Evolutionary conservation across 2,888 invertebrate genomes (phyloP), one percentile per base, ranked within the genome.

Genomic region (Listrodromus nycthemerus): DNA sequence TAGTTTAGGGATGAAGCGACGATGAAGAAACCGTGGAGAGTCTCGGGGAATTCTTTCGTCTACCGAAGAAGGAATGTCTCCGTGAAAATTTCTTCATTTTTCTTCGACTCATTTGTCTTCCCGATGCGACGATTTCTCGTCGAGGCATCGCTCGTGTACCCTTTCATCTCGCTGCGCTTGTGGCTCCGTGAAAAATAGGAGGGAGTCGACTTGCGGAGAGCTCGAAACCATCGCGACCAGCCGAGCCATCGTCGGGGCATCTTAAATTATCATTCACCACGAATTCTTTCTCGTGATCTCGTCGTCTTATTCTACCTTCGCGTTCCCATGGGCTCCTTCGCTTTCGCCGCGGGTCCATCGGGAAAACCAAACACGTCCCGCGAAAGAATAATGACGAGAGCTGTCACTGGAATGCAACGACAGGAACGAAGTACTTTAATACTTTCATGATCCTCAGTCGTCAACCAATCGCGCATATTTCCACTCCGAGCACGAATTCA

Each of bases 361-460:
- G 45, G 50, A 16, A 83, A 83, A 73, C 80, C 73, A 80, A 76
- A 80, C 83, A 83, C 83, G 83, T 83, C 24, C 82, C 65, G 70
- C 61, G 45, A 55, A 76, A 80, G 76, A 76, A 83, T 83, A 77
- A 83, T 63, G 80, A 65, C 76, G 65, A 70, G 75, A 79, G 79
- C n/a, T 21, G 67, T 80, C 80, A 67, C 45, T 71, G 76, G 58
- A 83, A 80, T 76, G 79, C 67, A 66, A 66, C 70, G 75, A 52
- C 75, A 73, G 55, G 30, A 63, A 13, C 48, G 73, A 63, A 48
- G 63, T 7, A 61, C 58, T 73, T 61, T 41, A 6, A 13, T 50
- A 30, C 30, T 19, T 48, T 74, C 50, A 21, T 33, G 63, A 74
- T 45, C 21, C 48, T 61, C 19, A 30, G 63, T 74, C 58, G 19